phyloP scores from a whole-genome alignment of 1,140 invertebrate genomes.

The Hyposmocoma kahamanoa region DNA sequence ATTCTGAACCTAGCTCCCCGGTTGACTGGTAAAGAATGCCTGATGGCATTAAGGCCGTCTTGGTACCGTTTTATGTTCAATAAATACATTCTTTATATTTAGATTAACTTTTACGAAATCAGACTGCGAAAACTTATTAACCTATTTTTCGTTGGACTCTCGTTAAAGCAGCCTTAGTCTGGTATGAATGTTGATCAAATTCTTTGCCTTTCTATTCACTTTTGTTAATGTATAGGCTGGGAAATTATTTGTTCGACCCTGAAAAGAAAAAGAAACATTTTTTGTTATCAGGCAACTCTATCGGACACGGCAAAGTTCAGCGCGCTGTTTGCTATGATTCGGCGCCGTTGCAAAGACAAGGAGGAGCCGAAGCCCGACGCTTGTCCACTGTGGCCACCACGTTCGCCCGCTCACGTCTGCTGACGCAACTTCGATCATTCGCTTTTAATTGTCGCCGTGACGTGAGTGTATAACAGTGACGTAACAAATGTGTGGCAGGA shows the following conservation, averaged over 20 bases:
- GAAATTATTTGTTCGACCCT: no score
- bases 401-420: conserved; percentile 30
- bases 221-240: no score
- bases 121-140: background rate
- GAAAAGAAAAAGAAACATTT: no score
- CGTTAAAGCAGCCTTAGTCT: background rate
- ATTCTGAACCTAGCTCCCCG: background rate
- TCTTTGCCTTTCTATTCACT: background rate
- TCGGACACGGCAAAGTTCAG: background rate
- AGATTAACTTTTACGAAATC: background rate
- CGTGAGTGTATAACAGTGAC: no score
- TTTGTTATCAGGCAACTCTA: background rate
- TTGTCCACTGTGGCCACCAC: conserved; percentile 34
- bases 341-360: conserved; percentile 26
- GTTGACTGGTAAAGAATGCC: no score
- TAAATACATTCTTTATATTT: background rate
- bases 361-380: conserved; percentile 23
- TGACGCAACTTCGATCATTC: conserved; percentile 20
- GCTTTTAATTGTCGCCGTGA: no score
- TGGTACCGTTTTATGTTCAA: background rate
- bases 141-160: background rate
- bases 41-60: no score
- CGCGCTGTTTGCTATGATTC: background rate
- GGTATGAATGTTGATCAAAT: background rate
- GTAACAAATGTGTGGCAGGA: no score